Evolutionary conservation across 2,888 invertebrate genomes (phyloP), one percentile per base, ranked within the genome.

Genomic region (Mimachlamys varia): DNA sequence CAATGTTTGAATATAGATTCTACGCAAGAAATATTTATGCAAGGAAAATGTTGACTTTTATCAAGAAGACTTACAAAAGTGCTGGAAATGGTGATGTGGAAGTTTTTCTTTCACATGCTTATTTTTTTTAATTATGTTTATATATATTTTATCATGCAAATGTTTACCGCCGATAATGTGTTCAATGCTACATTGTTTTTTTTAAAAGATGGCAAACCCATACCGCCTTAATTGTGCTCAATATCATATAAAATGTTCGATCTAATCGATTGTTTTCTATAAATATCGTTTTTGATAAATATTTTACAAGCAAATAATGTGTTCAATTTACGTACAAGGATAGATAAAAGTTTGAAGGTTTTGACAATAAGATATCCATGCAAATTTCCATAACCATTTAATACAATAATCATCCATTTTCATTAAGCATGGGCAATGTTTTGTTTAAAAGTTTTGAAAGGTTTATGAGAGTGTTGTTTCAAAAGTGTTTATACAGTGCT

Each of bases 141-240:
- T 76, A 76, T 76, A 76, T 76, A 76, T 76, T 76, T 76, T 76
- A 76, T 76, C 1, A 33, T 76, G 76, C 76, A 76, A 58, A 58
- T 76, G 27, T 76, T 76, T 76, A 76, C 33, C 76, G 76, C 76
- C 76, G 76, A 27, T 76, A 76, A 33, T 76, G 33, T 76, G 76
- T 76, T 76, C 76, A 76, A 76, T 76, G 19, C 33, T 12, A 76
- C 27, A 27, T 33, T 33, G 27, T 33, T 76, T 76, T 2, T 76
- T 76, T 27, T 27, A 12, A 12, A 22, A 76, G n/a, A 12, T 44
- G 76, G 33, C 22, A 76, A 76, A 76, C 33, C 76, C 0, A 33
- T 62, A 58, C 58, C 62, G 62, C 62, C 76, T 5, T 33, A 2
- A 33, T 22, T 76, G 76, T 76, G 76, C 33, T 76, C 76, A 33